Evolutionary conservation across 2,888 invertebrate species (phyloP), one percentile per base, ranked within the genome.

Genomic region (Euzetes globulus): DNA sequence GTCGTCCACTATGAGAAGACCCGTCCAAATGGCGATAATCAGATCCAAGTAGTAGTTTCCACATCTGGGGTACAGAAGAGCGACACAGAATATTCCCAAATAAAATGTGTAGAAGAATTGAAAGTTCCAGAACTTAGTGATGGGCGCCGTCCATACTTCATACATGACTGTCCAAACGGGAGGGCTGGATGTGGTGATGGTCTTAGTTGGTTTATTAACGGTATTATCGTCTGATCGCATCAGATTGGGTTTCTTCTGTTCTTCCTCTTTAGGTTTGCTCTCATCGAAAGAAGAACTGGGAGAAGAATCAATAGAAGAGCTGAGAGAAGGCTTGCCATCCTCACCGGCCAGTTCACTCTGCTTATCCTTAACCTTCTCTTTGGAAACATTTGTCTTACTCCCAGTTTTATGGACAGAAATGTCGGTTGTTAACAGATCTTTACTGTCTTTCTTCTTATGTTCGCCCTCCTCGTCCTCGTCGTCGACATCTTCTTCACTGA

Each of bases 121-220:
- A 60, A 80, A 81, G 1, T 81, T 79, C 82, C 83, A 83, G 78
- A 83, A 83, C 76, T 83, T 83, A 15, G 83, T 82, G 74, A 83
- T 81, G 0, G 83, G 83, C 4, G 83, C 82, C 75, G 80, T 81
- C 83, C 83, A 83, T 74, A 83, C 78, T 41, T 81, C 77, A 76
- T 80, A 79, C 15, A 82, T 78, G 78, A 79, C 79, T 50, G 77
- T 79, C 78, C 77, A 78, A 1, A 80, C 45, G 1, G 80, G 79
- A 4, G 80, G 52, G n/a, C n/a, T n/a, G n/a, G n/a, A n/a, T n/a
- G n/a, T n/a, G n/a, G n/a, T n/a, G n/a, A n/a, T n/a, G n/a, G n/a
- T n/a, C n/a, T n/a, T n/a, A n/a, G n/a, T n/a, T n/a, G n/a, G n/a
- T n/a, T n/a, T n/a, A n/a, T n/a, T n/a, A n/a, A n/a, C n/a, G n/a